A percentile compares a stretch with the other conserved stretches of the same genome.
Evolutionary conservation across 2,888 invertebrate genomes (phyloP).

Genomic region (Leptinotarsa tumamoca): DNA sequence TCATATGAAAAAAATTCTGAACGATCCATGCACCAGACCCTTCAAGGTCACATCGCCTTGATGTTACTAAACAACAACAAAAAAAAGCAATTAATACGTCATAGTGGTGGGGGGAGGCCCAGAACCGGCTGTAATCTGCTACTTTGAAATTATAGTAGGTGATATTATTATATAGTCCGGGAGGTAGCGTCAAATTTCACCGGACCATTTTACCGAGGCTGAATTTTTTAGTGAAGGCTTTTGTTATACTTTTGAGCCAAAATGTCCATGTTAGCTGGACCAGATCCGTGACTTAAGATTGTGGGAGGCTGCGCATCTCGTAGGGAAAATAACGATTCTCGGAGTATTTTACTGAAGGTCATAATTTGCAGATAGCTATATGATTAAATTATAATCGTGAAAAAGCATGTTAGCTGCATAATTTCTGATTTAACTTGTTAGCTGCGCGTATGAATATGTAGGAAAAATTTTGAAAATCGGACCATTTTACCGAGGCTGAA

Average conservation of each 20-base stretch:
- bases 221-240: no score
- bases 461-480: conserved; percentile 13
- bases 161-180: neutral
- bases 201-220: conserved; percentile 14
- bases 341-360: neutral
- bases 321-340: conserved; percentile 3
- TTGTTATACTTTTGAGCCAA: neutral
- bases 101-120: no score
- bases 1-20: no score
- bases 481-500: conserved; percentile 16
- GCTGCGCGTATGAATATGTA: conserved; percentile 18
- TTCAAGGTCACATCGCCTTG: no score
- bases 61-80: no score
- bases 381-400: conserved; percentile 1
- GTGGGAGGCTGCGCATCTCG: conserved; percentile 4
- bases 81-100: no score
- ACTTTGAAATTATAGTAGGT: no score
- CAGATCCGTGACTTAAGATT: neutral
- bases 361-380: conserved; percentile 1
- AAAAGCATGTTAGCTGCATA: neutral
- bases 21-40: no score
- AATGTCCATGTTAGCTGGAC: neutral
- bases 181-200: conserved; percentile 18
- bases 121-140: no score
- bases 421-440: conserved; percentile 19